Evolutionary conservation across 2,888 invertebrate species (phyloP).

Genomic region (Gortyna flavago): DNA sequence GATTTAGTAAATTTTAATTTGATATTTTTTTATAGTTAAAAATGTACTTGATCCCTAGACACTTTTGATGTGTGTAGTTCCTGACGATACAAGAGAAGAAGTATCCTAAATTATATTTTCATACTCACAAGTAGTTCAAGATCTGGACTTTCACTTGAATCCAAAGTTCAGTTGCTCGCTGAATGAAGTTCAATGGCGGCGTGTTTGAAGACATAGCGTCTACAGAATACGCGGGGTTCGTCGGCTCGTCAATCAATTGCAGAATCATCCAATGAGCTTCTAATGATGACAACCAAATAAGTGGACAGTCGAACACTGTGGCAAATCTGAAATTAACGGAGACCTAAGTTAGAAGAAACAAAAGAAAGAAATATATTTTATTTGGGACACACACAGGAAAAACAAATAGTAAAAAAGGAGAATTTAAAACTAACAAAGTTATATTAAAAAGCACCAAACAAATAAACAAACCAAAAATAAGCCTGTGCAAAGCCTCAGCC

Average conservation of each 20-base stretch:
- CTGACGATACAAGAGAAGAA: background rate
- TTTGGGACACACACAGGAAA: background rate
- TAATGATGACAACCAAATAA: constrained; percentile 74
- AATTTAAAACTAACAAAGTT: background rate
- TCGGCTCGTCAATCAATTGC: constrained; percentile 72
- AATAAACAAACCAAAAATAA: background rate
- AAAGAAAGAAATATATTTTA: background rate
- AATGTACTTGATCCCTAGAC: too few species aligned
- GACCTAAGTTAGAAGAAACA: background rate
- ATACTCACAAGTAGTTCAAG: constrained; percentile 62
- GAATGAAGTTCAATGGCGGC: constrained; percentile 74
- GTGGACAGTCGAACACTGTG: constrained; percentile 73
- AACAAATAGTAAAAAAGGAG: background rate
- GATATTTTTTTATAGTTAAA: too few species aligned
- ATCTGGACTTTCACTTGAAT: constrained; percentile 41
- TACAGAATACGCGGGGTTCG: constrained; percentile 76
- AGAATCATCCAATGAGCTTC: constrained; percentile 76
- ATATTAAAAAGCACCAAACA: background rate
- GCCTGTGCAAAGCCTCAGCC: too few species aligned
- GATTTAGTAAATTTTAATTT: too few species aligned
- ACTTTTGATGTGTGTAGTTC: too few species aligned
- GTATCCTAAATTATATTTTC: background rate
- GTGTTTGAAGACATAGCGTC: constrained; percentile 63
- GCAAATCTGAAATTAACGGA: constrained; percentile 69
- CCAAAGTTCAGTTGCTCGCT: constrained; percentile 72